Evolutionary conservation across 2,797 vertebrate species (phyloP), one percentile per base, ranked within the genome.

Genomic region (Lepus townsendii): DNA sequence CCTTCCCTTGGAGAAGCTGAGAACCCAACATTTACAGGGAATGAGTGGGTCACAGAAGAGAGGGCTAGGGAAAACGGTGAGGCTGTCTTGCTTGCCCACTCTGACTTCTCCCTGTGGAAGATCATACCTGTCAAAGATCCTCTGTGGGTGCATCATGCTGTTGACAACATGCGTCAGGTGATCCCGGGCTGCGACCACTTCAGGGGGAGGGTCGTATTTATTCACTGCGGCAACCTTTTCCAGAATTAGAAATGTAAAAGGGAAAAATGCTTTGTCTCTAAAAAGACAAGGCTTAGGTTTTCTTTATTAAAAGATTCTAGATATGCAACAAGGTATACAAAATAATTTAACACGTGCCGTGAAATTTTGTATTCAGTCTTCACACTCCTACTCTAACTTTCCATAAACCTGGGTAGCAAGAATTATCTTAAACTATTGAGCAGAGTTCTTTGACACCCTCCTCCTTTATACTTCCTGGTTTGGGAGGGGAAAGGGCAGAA

Each of bases 191-290:
- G 99, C 99, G 4, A 99, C 96, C 62, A 99, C 98, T 92, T 99
- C 99, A 27, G 99, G 96, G 27, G 99, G 99, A 94, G 99, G 99
- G 90, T 99, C 98, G 1, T 98, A 98, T 90, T 98, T 98, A 93
- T 99, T 99, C 88, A 99, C 96, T 0, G 99, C 98, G 0, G 97
- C 93, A 9, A 99, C 99, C 99, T 99, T 17, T 72, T n/a, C 85
- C 97, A 50, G 50, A 91, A 83, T 93, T 47, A 75, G 47, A 62
- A 90, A 91, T 66, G 83, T n/a, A 60, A 95, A 89, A 24, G 54
- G 73, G 38, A 32, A 75, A 93, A 63, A 42, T 7, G 50, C 1
- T 84, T 87, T 50, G n/a, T 60, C 93, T 87, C 62, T 69, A 26
- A 10, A 75, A 73, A 90, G 26, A 50, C 7, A 16, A 91, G 75